These are phyloP conservation scores for Cassiopea andromeda DNA, from an alignment of 30 jellyfish, hydroid and myxozoan genomes.

Conservation along the genomic window DNA sequence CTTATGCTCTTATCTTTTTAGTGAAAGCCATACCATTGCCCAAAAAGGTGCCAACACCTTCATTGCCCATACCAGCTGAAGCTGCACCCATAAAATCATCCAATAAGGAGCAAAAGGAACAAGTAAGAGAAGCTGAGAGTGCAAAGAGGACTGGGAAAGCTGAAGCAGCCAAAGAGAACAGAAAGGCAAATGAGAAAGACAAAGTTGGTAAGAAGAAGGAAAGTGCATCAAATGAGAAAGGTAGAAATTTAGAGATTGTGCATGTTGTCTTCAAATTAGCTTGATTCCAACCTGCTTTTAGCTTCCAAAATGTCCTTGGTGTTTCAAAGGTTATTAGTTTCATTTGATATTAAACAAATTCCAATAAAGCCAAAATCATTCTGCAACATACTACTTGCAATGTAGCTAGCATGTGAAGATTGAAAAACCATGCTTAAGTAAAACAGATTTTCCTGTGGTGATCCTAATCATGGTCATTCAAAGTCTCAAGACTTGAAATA, in stretches of 20 bases:
- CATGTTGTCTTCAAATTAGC: too few relatives aligned
- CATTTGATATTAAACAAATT: too few relatives aligned
- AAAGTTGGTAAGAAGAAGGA: conserved; percentile 17
- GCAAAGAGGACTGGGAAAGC: neutral
- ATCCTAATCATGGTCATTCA: too few relatives aligned
- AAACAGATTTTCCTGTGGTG: too few relatives aligned
- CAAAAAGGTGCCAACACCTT: neutral
- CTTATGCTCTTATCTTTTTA: neutral
- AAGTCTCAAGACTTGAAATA: too few relatives aligned
- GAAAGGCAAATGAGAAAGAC: conserved; percentile 3
- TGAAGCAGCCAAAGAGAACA: neutral
- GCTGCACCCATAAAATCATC: neutral
- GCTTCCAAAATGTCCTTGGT: too few relatives aligned
- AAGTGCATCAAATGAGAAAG: neutral
- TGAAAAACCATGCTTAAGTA: too few relatives aligned
- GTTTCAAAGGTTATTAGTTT: too few relatives aligned
- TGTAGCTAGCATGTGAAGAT: too few relatives aligned
- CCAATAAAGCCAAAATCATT: too few relatives aligned
- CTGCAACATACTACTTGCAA: too few relatives aligned
- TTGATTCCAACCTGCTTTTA: too few relatives aligned
- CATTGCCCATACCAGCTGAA: neutral
- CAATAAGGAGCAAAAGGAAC: neutral
- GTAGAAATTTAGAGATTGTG: neutral
- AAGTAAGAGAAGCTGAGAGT: neutral
- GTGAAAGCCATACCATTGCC: conserved; percentile 35